A percentile compares a stretch with the other conserved stretches of the same genome.
These are phyloP conservation scores for Drosophila pallidifrons DNA, from an alignment of 1,140 invertebrate genomes.

Conservation along the genomic window DNA sequence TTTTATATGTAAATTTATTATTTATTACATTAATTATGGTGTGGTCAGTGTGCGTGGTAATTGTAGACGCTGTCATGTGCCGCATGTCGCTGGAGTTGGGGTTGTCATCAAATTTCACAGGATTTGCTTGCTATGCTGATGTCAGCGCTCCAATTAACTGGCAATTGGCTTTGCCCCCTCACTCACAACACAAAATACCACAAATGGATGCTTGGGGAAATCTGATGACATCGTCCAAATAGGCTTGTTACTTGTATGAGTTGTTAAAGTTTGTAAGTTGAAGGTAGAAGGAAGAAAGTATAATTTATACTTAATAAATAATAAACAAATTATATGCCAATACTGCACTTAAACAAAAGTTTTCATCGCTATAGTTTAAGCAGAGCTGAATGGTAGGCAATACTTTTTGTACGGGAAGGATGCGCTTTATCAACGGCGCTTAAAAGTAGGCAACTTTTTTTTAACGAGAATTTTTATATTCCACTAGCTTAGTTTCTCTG, in stretches of 20 bases:
- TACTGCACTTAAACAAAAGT: no score
- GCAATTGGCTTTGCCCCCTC: conserved; percentile 46
- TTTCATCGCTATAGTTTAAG: no score
- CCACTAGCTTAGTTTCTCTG: no score
- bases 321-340: no score
- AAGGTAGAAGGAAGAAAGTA: background rate
- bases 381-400: background rate
- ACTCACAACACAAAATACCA: conserved; percentile 1
- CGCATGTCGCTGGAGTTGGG: conserved; percentile 14
- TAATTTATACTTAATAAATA: no score
- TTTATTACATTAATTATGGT: conserved; percentile 82
- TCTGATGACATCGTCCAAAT: conserved; percentile 19
- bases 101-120: conserved; percentile 67
- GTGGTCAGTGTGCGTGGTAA: conserved; percentile 63
- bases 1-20: conserved; percentile 81
- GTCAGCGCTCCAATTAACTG: conserved; percentile 76
- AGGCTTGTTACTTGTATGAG: background rate
- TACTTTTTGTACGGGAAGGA: background rate
- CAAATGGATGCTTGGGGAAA: conserved; percentile 1
- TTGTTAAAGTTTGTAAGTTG: background rate
- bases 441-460: conserved; percentile 54
- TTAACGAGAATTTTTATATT: no score
- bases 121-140: conserved; percentile 56
- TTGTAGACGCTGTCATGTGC: conserved; percentile 55
- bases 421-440: background rate